These are phyloP conservation scores for Laodelphax striatellus DNA, from an alignment of 1,140 invertebrate species.

Conservation along the genomic window DNA sequence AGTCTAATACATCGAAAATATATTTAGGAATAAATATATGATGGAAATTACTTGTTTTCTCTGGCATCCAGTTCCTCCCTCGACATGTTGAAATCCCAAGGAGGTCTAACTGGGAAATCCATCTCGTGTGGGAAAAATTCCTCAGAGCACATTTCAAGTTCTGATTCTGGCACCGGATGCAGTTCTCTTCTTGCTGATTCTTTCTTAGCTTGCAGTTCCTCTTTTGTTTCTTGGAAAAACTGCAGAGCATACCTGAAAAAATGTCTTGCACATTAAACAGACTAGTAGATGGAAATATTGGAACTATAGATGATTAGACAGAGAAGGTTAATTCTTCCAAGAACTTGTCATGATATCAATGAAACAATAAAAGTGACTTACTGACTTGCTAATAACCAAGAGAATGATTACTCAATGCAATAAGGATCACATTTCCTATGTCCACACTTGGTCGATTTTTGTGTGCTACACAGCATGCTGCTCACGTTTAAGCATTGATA, in stretches of 20 bases:
- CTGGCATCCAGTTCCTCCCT: slow-evolving; percentile 56
- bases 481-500: too few species aligned
- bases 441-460: too few species aligned
- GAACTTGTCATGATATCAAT: slow-evolving; percentile 15
- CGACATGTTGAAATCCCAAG: slow-evolving; percentile 63
- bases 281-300: neutral
- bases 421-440: too few species aligned
- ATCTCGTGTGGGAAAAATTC: slow-evolving; percentile 60
- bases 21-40: slow-evolving; percentile 25
- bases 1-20: too few species aligned
- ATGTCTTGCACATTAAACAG: slow-evolving; percentile 1
- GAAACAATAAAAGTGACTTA: neutral
- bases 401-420: neutral
- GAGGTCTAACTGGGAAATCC: slow-evolving; percentile 70
- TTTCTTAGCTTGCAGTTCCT: slow-evolving; percentile 50
- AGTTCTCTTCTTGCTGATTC: slow-evolving; percentile 48
- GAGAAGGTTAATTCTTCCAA: slow-evolving; percentile 22
- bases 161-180: slow-evolving; percentile 36
- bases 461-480: too few species aligned
- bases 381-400: neutral
- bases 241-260: slow-evolving; percentile 50
- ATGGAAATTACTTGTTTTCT: slow-evolving; percentile 66
- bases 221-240: slow-evolving; percentile 58
- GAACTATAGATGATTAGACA: slow-evolving; percentile 34
- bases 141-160: slow-evolving; percentile 55